phyloP scores from a whole-genome alignment of 2,888 invertebrate genomes.

The Torymus auratus region DNA sequence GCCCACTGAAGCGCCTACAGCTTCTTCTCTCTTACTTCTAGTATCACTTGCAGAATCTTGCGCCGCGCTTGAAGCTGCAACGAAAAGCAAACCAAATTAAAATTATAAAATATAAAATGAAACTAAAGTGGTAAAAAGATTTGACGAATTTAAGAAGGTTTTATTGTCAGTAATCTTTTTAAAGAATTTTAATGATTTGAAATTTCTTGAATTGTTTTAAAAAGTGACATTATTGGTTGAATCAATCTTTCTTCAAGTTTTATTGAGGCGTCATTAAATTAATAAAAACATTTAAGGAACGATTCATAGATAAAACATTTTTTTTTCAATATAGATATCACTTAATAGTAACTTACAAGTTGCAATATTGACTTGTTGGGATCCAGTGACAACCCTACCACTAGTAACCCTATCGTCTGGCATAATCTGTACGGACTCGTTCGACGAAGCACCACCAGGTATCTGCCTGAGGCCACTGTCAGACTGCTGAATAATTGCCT shows the following conservation, averaged over 20 bases:
- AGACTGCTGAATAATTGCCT: conserved; percentile 61
- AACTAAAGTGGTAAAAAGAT: no score
- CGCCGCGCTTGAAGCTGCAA: conserved; percentile 62
- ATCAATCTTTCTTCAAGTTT: no score
- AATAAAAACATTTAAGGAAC: no score
- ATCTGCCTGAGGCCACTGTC: conserved; percentile 70
- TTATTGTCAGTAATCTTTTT: no score
- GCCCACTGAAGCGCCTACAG: conserved; percentile 72
- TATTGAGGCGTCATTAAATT: no score
- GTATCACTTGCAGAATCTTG: conserved; percentile 69
- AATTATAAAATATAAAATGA: no score
- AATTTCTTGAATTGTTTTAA: no score
- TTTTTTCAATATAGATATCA: no score
- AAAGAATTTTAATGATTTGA: no score
- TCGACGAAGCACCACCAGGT: conserved; percentile 72
- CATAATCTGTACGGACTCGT: conserved; percentile 65
- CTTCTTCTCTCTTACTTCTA: conserved; percentile 73
- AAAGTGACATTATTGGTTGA: no score
- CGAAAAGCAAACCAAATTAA: neutral
- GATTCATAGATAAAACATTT: no score
- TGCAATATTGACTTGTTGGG: conserved; percentile 68
- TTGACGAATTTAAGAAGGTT: no score
- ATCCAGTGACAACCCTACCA: conserved; percentile 72
- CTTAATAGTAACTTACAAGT: conserved; percentile 62
- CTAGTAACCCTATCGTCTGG: conserved; percentile 65